Conservation (phyloP, 2,888 invertebrate species). For the Rotaria macrura region DNA sequence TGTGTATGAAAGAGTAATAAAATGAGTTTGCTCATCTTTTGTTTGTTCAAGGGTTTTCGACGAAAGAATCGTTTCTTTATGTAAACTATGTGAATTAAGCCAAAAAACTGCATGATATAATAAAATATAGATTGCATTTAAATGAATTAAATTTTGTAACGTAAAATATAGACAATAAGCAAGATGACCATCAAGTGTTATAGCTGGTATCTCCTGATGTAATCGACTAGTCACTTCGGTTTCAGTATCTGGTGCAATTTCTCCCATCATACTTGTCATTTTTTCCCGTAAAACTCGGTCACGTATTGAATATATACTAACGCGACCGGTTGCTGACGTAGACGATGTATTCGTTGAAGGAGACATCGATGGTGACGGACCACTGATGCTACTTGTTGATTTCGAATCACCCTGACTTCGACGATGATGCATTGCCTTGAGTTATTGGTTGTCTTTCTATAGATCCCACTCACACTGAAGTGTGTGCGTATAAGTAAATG, state of each 20-base stretch:
- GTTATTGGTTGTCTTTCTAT: not conserved
- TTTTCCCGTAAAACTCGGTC: not conserved
- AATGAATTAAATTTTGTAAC: not conserved
- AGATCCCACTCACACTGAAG: not conserved
- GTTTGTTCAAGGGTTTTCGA: not conserved
- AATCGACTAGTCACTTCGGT: not conserved
- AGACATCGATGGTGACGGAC: not conserved
- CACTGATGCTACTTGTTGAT: not conserved
- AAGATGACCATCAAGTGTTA: not conserved
- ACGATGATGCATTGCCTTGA: not conserved
- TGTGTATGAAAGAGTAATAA: not conserved
- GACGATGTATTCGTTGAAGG: not conserved
- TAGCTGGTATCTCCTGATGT: not conserved
- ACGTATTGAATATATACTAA: conserved; percentile 11
- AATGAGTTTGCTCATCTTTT: not conserved
- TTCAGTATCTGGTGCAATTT: not conserved
- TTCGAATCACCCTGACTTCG: not conserved
- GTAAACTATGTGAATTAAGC: not conserved
- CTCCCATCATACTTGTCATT: not conserved
- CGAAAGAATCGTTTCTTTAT: not conserved
- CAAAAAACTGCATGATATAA: conserved; percentile 4
- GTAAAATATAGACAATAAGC: not conserved
- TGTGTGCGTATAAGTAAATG: not conserved
- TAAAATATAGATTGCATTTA: not conserved
- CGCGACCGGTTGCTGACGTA: not conserved